Evolutionary conservation across 2,797 vertebrate species (phyloP).

Genomic region (Distichodus sexfasciatus): DNA sequence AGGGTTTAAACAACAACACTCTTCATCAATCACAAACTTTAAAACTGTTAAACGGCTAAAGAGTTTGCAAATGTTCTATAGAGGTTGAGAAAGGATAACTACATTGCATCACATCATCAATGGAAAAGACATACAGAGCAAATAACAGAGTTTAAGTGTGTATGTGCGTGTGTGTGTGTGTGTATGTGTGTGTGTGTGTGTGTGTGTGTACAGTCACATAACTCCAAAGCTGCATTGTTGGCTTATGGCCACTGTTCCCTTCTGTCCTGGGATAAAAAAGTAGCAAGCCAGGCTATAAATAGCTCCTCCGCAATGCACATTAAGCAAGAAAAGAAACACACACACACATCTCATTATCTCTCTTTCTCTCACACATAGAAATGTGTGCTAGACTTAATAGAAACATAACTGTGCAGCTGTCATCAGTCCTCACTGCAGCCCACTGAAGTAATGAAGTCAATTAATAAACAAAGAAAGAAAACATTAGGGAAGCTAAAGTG

Average conservation of each 20-base stretch:
- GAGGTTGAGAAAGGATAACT: too few relatives aligned
- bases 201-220: constrained; percentile 2
- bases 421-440: constrained; percentile 38
- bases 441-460: constrained; percentile 54
- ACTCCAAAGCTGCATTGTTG: constrained; percentile 32
- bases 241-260: constrained; percentile 28
- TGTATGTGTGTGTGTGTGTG: too few relatives aligned
- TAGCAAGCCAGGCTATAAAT: constrained; percentile 38
- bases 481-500: constrained; percentile 51
- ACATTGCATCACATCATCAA: too few relatives aligned
- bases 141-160: too few relatives aligned
- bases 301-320: constrained; percentile 33
- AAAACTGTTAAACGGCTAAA: too few relatives aligned
- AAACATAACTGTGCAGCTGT: constrained; percentile 32
- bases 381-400: constrained; percentile 10
- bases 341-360: neutral
- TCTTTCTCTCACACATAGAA: neutral
- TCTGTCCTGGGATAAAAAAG: constrained; percentile 31
- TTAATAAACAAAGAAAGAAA: constrained; percentile 54
- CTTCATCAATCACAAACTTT: too few relatives aligned
- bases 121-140: too few relatives aligned
- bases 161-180: too few relatives aligned
- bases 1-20: too few relatives aligned
- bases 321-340: constrained; percentile 37
- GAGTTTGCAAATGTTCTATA: too few relatives aligned